phyloP scores from a whole-genome alignment of 2,888 invertebrate species.

The Drosophila anomalata region DNA sequence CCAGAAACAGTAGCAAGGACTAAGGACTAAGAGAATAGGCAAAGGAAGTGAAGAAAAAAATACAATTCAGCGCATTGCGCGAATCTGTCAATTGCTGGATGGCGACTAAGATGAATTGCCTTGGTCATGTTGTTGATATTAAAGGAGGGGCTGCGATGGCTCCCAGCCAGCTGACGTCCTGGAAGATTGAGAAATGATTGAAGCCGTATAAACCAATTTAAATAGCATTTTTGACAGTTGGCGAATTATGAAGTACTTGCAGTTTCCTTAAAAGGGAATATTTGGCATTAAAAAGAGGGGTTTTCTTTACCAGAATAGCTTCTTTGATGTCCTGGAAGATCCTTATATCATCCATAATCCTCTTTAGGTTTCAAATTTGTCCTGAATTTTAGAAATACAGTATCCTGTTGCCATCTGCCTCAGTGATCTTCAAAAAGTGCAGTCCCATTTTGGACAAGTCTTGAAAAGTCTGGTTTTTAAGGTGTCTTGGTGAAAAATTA shows the following conservation, averaged over 20 bases:
- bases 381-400: not conserved
- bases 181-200: slow-evolving; percentile 36
- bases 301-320: not conserved
- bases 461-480: not conserved
- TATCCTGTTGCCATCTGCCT: no score
- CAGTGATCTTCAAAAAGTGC: not conserved
- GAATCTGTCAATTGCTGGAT: slow-evolving; percentile 60
- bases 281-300: not conserved
- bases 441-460: not conserved
- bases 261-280: slow-evolving; percentile 2
- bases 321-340: not conserved
- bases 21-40: not conserved
- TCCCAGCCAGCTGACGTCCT: slow-evolving; percentile 1
- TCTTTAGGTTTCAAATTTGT: not conserved
- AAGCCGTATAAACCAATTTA: slow-evolving; percentile 18
- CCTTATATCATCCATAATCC: not conserved
- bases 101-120: slow-evolving; percentile 64
- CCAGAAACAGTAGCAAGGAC: not conserved
- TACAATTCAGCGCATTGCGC: slow-evolving; percentile 46
- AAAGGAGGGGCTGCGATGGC: not conserved
- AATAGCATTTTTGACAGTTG: not conserved
- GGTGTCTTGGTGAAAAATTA: not conserved
- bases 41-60: slow-evolving; percentile 26
- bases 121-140: slow-evolving; percentile 26
- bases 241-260: slow-evolving; percentile 14